phyloP scores from a whole-genome alignment of 2,113 vertebrate genomes.

The Cynopterus brachyotis region DNA sequence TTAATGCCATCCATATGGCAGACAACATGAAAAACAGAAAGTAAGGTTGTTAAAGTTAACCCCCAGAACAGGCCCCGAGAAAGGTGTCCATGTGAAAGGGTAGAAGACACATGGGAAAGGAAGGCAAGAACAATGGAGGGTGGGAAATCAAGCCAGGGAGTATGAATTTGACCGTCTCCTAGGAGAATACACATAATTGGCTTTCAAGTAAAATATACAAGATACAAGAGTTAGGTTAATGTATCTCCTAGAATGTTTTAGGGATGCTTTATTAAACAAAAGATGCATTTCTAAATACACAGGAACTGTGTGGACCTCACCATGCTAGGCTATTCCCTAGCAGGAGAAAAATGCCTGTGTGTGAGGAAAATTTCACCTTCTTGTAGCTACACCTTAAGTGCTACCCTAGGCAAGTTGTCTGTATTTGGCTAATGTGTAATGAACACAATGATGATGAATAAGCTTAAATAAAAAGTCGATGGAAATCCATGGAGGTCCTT shows the following conservation, averaged over 20 bases:
- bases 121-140: accelerated
- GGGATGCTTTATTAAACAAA: neutral
- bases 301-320: neutral
- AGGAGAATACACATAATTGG: neutral
- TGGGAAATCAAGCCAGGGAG: neutral
- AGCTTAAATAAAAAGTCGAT: neutral
- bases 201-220: neutral
- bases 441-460: neutral
- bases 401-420: neutral
- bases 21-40: neutral
- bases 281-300: neutral
- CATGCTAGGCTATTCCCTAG: neutral
- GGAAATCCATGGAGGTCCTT: neutral
- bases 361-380: neutral
- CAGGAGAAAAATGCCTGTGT: neutral
- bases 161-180: too few species aligned
- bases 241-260: neutral
- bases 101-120: neutral
- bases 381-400: neutral
- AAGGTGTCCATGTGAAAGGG: neutral
- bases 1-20: neutral
- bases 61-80: neutral
- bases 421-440: neutral
- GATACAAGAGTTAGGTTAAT: neutral
- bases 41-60: neutral